Base-by-base conservation (phyloP, 1,140 invertebrate genomes). In the Dryas iulia region DNA sequence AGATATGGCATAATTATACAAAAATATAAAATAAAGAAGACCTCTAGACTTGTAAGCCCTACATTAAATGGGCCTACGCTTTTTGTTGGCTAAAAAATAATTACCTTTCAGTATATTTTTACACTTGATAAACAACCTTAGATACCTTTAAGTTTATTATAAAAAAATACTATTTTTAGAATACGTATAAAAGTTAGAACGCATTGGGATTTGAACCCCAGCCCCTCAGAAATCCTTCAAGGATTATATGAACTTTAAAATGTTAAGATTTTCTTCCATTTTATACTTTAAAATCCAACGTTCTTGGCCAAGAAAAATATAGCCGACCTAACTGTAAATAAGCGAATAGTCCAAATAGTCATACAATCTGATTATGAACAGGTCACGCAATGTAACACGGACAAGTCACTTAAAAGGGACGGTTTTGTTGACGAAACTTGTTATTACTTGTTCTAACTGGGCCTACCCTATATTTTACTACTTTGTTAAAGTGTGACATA, bases 371-470 rank as follows among this genome's bases (percentile, higher is more conserved):
- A 59, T 63, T 69, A 69, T 59, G 67, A 21, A 24, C 25, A 26
- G 18, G 67, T 69, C 67, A 69, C 66, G 59, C 66, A 69, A 63
- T 61, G 28, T 39, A 59, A 57, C 54, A 52, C 60, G 31, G 54
- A 59, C 60, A 69, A 56, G 56, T 64, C 61, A 64, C 67, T 64
- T 54, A 59, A 52, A 64, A 69, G 60, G 67, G 54, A 69, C 60
- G 35, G 57, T 53, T 24, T 31, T 26, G 61, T 63, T 58, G 33
- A 59, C 60, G 35, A 59, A 31, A 69, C 56, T 62, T 69, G 57
- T 69, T 69, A 69, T 69, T 69, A 63, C 33, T 69, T 26, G 33
- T 62, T 59, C 12, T 54, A 62, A 69, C 30, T 56, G 24, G 47
- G n/a, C 56, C 53, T 69, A 64, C 60, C 67, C 61, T 59, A 25